Evolutionary conservation across 1,140 invertebrate genomes (phyloP), one percentile per base, ranked within the genome.

Genomic region (Antheraea mylitta): DNA sequence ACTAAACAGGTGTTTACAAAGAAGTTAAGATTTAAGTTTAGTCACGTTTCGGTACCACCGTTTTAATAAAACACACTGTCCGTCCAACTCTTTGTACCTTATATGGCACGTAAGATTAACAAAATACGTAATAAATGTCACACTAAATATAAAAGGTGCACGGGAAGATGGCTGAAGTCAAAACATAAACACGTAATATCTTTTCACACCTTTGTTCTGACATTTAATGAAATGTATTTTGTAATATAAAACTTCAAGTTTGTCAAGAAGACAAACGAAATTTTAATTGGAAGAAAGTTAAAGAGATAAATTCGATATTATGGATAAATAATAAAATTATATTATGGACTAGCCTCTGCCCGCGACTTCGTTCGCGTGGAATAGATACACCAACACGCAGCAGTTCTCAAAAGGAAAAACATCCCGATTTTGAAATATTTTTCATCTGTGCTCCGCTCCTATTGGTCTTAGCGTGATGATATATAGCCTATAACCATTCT

Each of bases 31-130:
- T 45, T 42, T 48, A 10, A 45, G 64, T 48, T 65, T 65, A 48
- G 64, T 65, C 64, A 65, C 64, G 64, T 65, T 65, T 65, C 5
- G 9, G 18, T 11, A 8, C 7, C 16, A 65, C 60, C 19, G 42
- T 48, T 48, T 65, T 48, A 65, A 19, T 65, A 65, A 10, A 65
- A 22, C 4, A 38, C 38, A 13, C 38, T 11, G 10, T 30, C 7
- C n/a, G 2, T 19, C 59, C 9, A 30, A 60, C 18, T 53, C 10
- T 53, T 53, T 53, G 11, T 53, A 61, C 13, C 19, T 22, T 30
- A 22, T 16, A 19, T 60, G 18, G 16, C 22, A 61, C 60, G 30
- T 61, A 61, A 4, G 3, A 60, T n/a, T 11, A 61, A 61, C 5
- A 61, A 61, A 8, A 61, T 13, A 53, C 13, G 45, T 53, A 53